Base-by-base conservation (phyloP, 2,797 vertebrate genomes). In the Prunella strophiata region DNA sequence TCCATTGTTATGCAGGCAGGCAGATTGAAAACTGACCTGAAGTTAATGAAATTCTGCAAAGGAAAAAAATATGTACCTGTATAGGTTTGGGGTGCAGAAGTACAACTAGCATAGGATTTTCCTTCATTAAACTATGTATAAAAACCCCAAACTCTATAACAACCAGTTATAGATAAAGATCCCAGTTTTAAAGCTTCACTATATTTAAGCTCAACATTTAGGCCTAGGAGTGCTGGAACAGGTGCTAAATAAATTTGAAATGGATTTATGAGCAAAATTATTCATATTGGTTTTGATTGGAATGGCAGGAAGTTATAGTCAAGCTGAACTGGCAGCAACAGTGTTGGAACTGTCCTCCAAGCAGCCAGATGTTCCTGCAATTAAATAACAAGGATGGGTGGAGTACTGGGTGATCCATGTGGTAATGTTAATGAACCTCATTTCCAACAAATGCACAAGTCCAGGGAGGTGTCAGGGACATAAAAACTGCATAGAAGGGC, bases 1-100 rank as follows among this genome's bases (percentile, higher is more conserved):
- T 45, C 66, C 54, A 48, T 9, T 68, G 15, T 55, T 75, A 79
- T 70, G 45, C 58, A 73, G 48, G 30, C 48, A 78, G n/a, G 74
- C 15, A 89, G 62, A 29, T 16, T 79, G 51, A n/a, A 75, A 27
- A 61, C 20, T 73, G 74, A 91, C 74, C 84, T 27, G 16, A 78
- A 78, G 74, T 52, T 68, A 93, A 92, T 62, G 20, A 73, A 95
- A 87, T 87, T 85, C 81, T 82, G 43, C 54, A 91, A 38, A 71
- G 23, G 52, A 77, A 72, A 30, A 61, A 42, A 57, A 65, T 7
- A 67, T 2, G 5, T 55, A 43, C 13, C 47, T 62, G 5, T 10
- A 54, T 8, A 67, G 47, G 32, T 76, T 34, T 85, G 48, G 16
- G 62, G 36, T 72, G 21, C 73, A 75, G 50, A 7, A 86, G 47